Conservation (phyloP, 2,113 vertebrate genomes). For the Sphaerodactylus townsendi region DNA sequence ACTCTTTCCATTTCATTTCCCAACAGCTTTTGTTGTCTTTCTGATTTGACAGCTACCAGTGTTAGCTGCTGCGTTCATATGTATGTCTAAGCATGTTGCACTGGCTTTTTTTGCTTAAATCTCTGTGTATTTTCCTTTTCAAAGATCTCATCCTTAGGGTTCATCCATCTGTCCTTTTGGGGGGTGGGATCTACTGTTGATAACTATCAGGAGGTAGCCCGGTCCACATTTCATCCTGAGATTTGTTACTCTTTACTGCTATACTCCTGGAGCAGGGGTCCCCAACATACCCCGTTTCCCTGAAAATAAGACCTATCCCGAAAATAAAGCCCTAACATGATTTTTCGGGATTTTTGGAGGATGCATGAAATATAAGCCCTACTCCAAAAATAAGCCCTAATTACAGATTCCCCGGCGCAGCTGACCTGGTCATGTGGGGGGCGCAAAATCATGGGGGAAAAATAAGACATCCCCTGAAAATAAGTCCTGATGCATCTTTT, state of each 20-base stretch:
- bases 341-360: no score
- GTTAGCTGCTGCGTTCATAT: slow-evolving; percentile 19
- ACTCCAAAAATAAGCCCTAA: no score
- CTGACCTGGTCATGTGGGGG: no score
- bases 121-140: background rate
- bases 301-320: no score
- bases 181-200: background rate
- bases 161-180: background rate
- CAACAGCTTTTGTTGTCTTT: slow-evolving; percentile 47
- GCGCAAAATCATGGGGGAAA: no score
- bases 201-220: background rate
- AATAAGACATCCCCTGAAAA: no score
- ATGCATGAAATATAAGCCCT: no score
- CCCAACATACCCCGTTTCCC: no score
- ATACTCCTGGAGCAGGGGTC: background rate
- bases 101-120: background rate
- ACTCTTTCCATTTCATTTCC: slow-evolving; percentile 51
- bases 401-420: no score
- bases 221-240: background rate
- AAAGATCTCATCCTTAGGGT: background rate
- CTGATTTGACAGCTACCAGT: slow-evolving; percentile 12
- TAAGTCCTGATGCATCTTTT: no score
- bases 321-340: no score
- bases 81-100: background rate
- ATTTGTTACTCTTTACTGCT: background rate